A percentile compares a stretch with the other conserved stretches of the same genome.
These are phyloP conservation scores for Myotis pilosus DNA, from an alignment of 2,797 vertebrate genomes.

Conservation along the genomic window DNA sequence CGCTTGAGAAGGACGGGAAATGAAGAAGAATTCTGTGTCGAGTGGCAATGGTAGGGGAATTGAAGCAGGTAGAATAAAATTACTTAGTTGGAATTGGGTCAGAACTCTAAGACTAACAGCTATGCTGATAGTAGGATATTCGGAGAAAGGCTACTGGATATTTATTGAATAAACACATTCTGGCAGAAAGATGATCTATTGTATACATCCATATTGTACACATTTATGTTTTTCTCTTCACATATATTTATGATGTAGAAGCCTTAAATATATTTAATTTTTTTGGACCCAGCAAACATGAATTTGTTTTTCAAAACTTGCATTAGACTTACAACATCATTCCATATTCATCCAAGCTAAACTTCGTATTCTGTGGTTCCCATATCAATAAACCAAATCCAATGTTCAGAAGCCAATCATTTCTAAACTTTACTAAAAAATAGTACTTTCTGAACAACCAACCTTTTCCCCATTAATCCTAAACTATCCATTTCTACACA, in stretches of 20 bases:
- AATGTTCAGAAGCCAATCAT: neutral
- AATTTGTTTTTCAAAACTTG: neutral
- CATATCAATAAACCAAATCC: neutral
- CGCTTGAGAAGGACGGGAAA: constrained; percentile 38
- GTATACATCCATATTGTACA: neutral
- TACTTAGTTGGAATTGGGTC: constrained; percentile 50
- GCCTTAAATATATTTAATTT: neutral
- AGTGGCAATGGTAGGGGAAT: neutral
- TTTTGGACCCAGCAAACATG: neutral
- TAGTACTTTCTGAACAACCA: neutral
- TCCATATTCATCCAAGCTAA: neutral
- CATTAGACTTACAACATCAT: neutral
- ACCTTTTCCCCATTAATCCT: neutral
- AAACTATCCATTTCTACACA: neutral
- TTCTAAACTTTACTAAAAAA: neutral
- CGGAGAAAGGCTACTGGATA: neutral
- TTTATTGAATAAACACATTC: neutral
- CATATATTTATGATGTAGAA: neutral
- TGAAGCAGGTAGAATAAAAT: constrained; percentile 47
- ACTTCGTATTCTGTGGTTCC: neutral
- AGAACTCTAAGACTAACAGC: constrained; percentile 35
- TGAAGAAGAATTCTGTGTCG: constrained; percentile 58
- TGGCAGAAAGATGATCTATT: constrained; percentile 35
- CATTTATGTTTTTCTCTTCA: neutral
- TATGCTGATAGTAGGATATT: neutral